Evolutionary conservation across 2,797 vertebrate genomes (phyloP), one percentile per base, ranked within the genome.

Genomic region (Takifugu ocellatus): DNA sequence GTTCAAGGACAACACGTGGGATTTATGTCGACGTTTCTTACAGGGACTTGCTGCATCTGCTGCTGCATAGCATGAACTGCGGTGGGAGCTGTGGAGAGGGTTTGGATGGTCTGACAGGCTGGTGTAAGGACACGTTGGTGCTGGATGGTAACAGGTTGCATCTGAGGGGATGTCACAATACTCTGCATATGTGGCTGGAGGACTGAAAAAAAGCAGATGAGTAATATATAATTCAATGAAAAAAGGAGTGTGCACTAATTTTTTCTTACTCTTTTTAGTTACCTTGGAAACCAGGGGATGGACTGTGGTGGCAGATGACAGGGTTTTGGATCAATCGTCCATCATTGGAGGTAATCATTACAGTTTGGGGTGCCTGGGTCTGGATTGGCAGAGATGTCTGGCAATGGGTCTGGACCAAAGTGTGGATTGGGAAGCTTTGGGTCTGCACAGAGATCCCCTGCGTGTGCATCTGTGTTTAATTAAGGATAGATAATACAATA

Each of bases 101-200:
- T 92, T 79, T 92, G 91, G 57, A 93, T 90, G 60, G 92, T 92
- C 69, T 91, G 91, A 71, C 96, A 91, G 0, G 92, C 68, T 1
- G 94, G 91, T 0, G 97, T 96, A 65, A 99, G 88, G 49, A 98
- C 88, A 0, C 95, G 91, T 85, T 97, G 96, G 84, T 99, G 97
- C 88, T 99, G 97, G 80, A 98, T 94, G 31, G 96, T 79, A 54
- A 98, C 86, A 0, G 95, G 94, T 72, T 98, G 96, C 5, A 98
- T 91, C 78, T 98, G 96, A 0, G 88, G 90, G 53, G 97, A 94
- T 0, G 96, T 94, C 91, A 99, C 83, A 54, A 99, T 92, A 90
- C 94, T 95, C 84, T 96, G 94, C 66, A 99, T 69, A 76, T 98
- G 96, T 43, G 96, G 95, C 68, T 99, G 97, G 25, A 99, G 92